Percentiles rank a stretch among this genome's conserved stretches.
Evolutionary conservation across 2,797 vertebrate species (phyloP).

Genomic region (Nyctibius grandis): DNA sequence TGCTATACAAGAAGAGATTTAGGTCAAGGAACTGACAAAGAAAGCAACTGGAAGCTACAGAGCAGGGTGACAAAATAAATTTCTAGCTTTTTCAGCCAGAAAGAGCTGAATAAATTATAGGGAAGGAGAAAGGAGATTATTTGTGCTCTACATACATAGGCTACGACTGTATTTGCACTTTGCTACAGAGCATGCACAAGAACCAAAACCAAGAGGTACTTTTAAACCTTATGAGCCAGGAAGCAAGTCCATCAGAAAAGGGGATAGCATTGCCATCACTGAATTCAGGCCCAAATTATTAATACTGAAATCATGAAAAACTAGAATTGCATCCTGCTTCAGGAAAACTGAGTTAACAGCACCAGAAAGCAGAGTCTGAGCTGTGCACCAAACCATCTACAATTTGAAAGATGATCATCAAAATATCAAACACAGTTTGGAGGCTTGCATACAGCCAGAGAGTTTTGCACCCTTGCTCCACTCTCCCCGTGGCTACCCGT

Average conservation of each 20-base stretch:
- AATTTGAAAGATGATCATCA: not conserved
- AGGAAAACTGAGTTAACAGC: not conserved
- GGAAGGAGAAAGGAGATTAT: not conserved
- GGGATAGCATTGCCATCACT: fast-evolving
- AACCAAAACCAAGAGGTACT: not conserved
- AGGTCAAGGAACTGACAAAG: not conserved
- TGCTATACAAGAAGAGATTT: not conserved
- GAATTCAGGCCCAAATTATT: not conserved
- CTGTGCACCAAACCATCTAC: not conserved
- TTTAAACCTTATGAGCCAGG: not conserved
- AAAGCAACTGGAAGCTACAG: not conserved
- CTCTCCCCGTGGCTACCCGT: fast-evolving
- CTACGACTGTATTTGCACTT: not conserved
- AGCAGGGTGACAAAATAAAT: not conserved
- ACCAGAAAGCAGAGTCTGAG: not conserved
- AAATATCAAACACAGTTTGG: not conserved
- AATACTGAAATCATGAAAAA: not conserved
- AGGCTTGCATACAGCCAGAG: not conserved
- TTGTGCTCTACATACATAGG: not conserved
- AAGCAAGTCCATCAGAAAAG: not conserved
- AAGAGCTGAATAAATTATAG: not conserved
- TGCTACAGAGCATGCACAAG: not conserved
- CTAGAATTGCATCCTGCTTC: not conserved
- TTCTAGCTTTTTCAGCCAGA: not conserved
- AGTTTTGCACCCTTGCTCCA: not conserved